Evolutionary conservation across 1,140 invertebrate species (phyloP).

Genomic region (Coptotermes formosanus): DNA sequence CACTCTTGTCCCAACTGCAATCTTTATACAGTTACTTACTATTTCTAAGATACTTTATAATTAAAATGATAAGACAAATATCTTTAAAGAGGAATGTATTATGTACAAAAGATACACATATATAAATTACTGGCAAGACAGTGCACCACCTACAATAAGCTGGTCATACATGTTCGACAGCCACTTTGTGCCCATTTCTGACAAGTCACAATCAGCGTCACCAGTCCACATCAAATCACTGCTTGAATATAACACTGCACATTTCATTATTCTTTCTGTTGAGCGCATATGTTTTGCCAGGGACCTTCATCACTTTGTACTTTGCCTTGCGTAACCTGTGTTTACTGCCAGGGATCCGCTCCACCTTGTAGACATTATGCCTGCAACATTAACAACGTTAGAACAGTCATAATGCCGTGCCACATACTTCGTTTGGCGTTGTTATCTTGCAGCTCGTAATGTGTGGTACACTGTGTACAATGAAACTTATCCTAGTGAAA

Average conservation of each 20-base stretch:
- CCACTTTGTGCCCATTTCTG: not conserved
- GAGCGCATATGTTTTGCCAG: conserved; percentile 71
- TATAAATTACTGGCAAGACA: not conserved
- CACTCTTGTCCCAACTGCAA: too few relatives aligned
- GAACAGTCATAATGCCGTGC: not conserved
- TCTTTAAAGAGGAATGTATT: not conserved
- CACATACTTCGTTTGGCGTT: too few relatives aligned
- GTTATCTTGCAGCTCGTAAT: too few relatives aligned
- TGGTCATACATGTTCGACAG: not conserved
- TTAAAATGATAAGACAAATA: not conserved
- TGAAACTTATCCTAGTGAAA: too few relatives aligned
- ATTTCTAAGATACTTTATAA: too few relatives aligned
- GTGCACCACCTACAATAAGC: not conserved
- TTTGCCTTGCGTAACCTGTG: conserved; percentile 61
- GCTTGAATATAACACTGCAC: conserved; percentile 50
- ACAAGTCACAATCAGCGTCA: not conserved
- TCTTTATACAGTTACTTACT: too few relatives aligned
- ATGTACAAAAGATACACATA: not conserved
- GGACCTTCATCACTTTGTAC: conserved; percentile 50
- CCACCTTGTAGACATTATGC: conserved; percentile 65
- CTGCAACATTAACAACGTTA: conserved; percentile 43
- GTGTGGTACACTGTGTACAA: too few relatives aligned
- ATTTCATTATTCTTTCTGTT: conserved; percentile 80
- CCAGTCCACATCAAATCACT: not conserved
- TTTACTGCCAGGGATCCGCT: conserved; percentile 66